phyloP scores from a whole-genome alignment of 2,888 invertebrate genomes.

The Drosophila monieri region DNA sequence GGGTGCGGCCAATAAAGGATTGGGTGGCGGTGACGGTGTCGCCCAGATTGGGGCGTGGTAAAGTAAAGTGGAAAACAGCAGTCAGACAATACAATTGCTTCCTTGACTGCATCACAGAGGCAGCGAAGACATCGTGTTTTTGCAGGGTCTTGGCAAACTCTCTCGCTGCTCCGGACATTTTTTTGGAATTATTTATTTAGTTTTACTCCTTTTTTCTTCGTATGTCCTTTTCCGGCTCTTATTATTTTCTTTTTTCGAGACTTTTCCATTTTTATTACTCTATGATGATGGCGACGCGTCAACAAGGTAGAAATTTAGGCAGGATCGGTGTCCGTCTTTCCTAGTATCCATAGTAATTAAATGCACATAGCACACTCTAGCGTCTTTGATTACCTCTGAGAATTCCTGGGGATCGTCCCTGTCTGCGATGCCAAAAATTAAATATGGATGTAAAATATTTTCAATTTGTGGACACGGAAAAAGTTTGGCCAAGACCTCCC shows the following conservation, averaged over 20 bases:
- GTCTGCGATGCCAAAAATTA: constrained; percentile 59
- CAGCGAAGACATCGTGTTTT: constrained; percentile 32
- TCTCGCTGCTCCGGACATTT: constrained; percentile 70
- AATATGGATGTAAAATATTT: constrained; percentile 79
- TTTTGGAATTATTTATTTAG: constrained; percentile 79
- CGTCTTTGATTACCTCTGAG: constrained; percentile 73
- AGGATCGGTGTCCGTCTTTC: constrained; percentile 51
- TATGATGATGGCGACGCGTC: constrained; percentile 56
- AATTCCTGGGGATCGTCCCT: constrained; percentile 30
- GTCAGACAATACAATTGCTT: constrained; percentile 78
- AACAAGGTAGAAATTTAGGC: constrained; percentile 59
- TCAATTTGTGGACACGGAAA: constrained; percentile 78
- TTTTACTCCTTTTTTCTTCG: constrained; percentile 51
- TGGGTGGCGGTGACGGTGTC: neutral
- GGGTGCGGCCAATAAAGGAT: neutral
- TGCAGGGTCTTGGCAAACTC: constrained; percentile 52
- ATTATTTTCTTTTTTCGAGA: constrained; percentile 57
- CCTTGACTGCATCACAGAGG: constrained; percentile 70
- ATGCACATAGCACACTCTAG: constrained; percentile 22
- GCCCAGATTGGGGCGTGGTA: constrained; percentile 57
- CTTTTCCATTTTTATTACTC: constrained; percentile 64
- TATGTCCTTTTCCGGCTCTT: constrained; percentile 41
- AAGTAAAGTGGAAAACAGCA: constrained; percentile 75
- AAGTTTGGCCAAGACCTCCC: constrained; percentile 46
- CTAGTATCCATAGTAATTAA: constrained; percentile 54